Evolutionary conservation across 2,888 invertebrate species (phyloP).

Genomic region (Drosophila lutescens): DNA sequence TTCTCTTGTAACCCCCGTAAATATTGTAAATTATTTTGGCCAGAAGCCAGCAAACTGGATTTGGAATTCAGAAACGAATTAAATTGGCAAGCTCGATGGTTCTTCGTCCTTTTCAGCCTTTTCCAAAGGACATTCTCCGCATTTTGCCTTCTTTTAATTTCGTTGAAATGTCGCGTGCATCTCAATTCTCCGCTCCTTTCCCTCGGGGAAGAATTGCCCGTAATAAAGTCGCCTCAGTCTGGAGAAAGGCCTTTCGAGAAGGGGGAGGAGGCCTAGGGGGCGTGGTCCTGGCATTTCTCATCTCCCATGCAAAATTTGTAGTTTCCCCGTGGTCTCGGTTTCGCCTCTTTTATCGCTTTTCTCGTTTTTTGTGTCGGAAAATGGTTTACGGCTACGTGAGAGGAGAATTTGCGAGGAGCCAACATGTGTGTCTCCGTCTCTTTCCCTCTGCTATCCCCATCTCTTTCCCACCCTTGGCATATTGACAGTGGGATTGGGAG

Average conservation of each 20-base stretch:
- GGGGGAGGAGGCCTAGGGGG: neutral
- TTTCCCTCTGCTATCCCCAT: neutral
- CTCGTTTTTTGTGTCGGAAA: conserved; percentile 46
- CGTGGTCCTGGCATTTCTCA: conserved; percentile 26
- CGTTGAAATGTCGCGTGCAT: conserved; percentile 52
- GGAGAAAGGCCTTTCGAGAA: conserved; percentile 23
- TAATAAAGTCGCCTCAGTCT: conserved; percentile 40
- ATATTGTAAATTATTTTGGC: conserved; percentile 51
- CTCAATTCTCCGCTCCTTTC: conserved; percentile 15
- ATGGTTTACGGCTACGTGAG: conserved; percentile 53
- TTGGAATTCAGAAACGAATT: conserved; percentile 47
- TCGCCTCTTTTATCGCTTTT: conserved; percentile 27
- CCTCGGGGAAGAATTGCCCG: conserved; percentile 36
- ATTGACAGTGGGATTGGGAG: conserved; percentile 63
- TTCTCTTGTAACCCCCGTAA: neutral
- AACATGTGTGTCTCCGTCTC: conserved; percentile 6
- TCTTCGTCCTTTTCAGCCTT: neutral
- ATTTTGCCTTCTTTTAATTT: conserved; percentile 54
- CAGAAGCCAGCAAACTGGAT: conserved; percentile 49
- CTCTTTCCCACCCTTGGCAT: conserved; percentile 23
- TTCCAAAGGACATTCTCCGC: conserved; percentile 29
- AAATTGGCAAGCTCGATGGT: conserved; percentile 57
- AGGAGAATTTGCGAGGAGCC: conserved; percentile 12
- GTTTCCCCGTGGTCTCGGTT: conserved; percentile 47
- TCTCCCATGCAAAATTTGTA: conserved; percentile 53